phyloP scores from a whole-genome alignment of 1,140 invertebrate genomes.

The Mycetomoellerius zeteki region DNA sequence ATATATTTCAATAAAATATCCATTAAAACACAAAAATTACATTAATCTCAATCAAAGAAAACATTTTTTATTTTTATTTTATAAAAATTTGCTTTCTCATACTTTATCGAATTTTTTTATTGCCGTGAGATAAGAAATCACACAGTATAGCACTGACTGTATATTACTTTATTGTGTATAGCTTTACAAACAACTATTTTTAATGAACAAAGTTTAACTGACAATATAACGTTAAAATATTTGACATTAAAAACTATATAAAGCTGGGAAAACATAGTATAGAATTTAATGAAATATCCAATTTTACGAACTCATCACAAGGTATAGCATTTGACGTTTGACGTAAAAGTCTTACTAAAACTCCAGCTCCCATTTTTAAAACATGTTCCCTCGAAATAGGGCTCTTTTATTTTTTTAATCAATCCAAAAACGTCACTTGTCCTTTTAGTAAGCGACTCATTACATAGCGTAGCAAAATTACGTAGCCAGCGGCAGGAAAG shows the following conservation, averaged over 20 bases:
- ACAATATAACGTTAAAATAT: neutral
- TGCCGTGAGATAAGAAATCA: neutral
- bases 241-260: neutral
- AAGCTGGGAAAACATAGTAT: neutral
- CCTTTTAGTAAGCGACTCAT: slow-evolving; percentile 4
- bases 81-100: neutral
- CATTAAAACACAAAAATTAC: neutral
- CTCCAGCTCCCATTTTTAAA: slow-evolving; percentile 7
- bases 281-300: neutral
- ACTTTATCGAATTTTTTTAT: neutral
- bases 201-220: neutral
- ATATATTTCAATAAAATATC: slow-evolving; percentile 29
- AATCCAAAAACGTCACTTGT: slow-evolving; percentile 65
- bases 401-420: slow-evolving; percentile 68
- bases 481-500: slow-evolving; percentile 64
- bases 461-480: slow-evolving; percentile 55
- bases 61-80: neutral
- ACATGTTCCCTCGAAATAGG: neutral
- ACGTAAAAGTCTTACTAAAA: neutral
- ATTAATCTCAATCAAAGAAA: neutral
- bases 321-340: slow-evolving; percentile 4
- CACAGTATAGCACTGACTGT: neutral
- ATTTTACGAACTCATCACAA: slow-evolving; percentile 19
- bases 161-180: slow-evolving; percentile 11
- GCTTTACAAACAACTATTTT: neutral